phyloP scores from a whole-genome alignment of 2,797 vertebrate genomes.

The Cetoscarus ocellatus region DNA sequence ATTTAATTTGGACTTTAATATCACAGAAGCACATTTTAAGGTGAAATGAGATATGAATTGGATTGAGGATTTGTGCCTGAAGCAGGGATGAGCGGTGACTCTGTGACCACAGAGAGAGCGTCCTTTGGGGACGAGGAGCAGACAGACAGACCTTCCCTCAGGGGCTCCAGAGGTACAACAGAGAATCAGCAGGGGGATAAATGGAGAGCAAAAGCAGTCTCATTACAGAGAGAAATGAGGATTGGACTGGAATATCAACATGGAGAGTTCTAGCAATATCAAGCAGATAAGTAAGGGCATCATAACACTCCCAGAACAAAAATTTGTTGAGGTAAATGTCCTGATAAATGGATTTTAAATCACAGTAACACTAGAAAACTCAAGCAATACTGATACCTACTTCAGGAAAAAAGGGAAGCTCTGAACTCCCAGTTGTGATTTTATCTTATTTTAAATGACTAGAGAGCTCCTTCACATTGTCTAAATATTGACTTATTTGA shows the following conservation, averaged over 20 bases:
- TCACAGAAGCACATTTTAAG: slow-evolving; percentile 22
- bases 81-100: slow-evolving; percentile 29
- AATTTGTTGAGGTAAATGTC: too few species aligned
- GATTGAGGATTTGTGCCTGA: slow-evolving; percentile 27
- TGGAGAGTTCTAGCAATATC: background rate
- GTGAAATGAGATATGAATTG: slow-evolving; percentile 43
- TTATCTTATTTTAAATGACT: too few species aligned
- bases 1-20: slow-evolving; percentile 6
- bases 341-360: too few species aligned
- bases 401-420: too few species aligned
- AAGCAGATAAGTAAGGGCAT: background rate
- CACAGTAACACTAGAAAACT: too few species aligned
- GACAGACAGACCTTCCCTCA: slow-evolving; percentile 19
- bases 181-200: slow-evolving; percentile 32
- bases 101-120: slow-evolving; percentile 32
- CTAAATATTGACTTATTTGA: too few species aligned
- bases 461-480: too few species aligned
- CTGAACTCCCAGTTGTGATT: too few species aligned
- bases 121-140: slow-evolving; percentile 49
- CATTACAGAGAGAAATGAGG: background rate
- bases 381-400: too few species aligned
- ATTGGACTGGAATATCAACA: slow-evolving; percentile 2
- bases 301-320: too few species aligned
- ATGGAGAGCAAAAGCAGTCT: slow-evolving; percentile 25
- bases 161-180: slow-evolving; percentile 30